Evolutionary conservation across 2,797 vertebrate species (phyloP).

Genomic region (Enteromius argenteus): DNA sequence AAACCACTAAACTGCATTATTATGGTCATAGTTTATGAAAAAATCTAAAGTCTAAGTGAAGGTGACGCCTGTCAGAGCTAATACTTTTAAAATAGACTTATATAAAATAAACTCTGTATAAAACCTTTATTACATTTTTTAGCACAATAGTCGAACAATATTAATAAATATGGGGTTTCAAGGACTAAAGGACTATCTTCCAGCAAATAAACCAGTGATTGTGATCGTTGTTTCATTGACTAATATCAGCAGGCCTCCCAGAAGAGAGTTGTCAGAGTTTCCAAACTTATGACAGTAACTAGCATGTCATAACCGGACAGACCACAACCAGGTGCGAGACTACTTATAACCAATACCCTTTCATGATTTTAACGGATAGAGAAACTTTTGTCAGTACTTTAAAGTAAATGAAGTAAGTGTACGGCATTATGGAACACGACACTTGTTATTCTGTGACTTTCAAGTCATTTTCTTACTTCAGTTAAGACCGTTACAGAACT

Average conservation of each 20-base stretch:
- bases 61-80: background rate
- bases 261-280: conserved; percentile 23
- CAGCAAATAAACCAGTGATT: background rate
- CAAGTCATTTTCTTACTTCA: background rate
- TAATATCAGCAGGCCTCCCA: conserved; percentile 17
- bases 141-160: background rate
- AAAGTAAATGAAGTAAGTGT: background rate
- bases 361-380: background rate
- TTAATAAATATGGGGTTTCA: background rate
- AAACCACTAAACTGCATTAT: background rate
- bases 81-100: background rate
- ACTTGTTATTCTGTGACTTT: background rate
- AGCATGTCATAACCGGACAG: conserved; percentile 22
- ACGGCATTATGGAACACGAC: background rate
- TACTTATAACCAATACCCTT: background rate
- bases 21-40: background rate
- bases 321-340: background rate
- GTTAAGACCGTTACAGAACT: background rate
- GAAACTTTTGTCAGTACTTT: background rate
- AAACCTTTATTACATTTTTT: background rate
- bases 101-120: too few species aligned
- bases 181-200: background rate
- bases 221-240: conserved; percentile 2
- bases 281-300: conserved; percentile 29
- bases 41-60: background rate